phyloP scores from a whole-genome alignment of 1,140 invertebrate species.

The Agrypnia vestita region DNA sequence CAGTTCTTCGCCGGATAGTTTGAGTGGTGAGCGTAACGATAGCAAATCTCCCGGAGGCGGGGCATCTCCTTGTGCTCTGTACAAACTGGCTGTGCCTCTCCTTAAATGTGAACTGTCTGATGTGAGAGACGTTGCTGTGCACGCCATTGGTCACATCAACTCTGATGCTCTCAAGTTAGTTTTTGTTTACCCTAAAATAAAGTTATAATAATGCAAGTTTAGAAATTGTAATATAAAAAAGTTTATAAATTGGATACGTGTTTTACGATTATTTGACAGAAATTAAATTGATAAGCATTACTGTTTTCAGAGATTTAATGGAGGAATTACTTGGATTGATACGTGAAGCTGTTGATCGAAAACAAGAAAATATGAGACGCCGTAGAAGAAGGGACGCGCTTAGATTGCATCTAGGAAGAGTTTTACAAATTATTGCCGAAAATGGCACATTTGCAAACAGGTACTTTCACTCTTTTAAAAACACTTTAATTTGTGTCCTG shows the following conservation, averaged over 20 bases:
- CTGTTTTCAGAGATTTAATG: constrained; percentile 87
- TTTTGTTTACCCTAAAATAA: neutral
- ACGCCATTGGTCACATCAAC: constrained; percentile 95
- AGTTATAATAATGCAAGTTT: too few species aligned
- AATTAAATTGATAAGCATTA: neutral
- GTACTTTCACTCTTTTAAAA: constrained; percentile 72
- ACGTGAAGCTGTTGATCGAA: constrained; percentile 96
- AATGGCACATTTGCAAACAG: constrained; percentile 93
- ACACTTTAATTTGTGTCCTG: neutral
- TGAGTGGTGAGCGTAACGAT: constrained; percentile 85
- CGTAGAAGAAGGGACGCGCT: constrained; percentile 92
- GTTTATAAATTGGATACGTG: too few species aligned
- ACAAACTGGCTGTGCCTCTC: constrained; percentile 92
- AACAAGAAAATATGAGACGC: constrained; percentile 96
- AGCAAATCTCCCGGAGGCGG: constrained; percentile 75
- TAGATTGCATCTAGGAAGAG: constrained; percentile 91
- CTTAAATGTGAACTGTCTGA: constrained; percentile 93
- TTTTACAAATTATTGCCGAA: constrained; percentile 94
- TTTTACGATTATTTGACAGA: neutral
- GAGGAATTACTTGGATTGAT: constrained; percentile 94
- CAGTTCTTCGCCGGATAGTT: constrained; percentile 90
- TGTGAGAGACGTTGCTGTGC: constrained; percentile 93
- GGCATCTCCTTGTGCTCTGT: constrained; percentile 87
- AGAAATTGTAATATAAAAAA: too few species aligned
- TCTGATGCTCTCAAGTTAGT: constrained; percentile 90